Percentiles rank a stretch among this genome's conserved stretches.
phyloP scores from a whole-genome alignment of 2,113 vertebrate genomes.

The Vanacampus margaritifer region DNA sequence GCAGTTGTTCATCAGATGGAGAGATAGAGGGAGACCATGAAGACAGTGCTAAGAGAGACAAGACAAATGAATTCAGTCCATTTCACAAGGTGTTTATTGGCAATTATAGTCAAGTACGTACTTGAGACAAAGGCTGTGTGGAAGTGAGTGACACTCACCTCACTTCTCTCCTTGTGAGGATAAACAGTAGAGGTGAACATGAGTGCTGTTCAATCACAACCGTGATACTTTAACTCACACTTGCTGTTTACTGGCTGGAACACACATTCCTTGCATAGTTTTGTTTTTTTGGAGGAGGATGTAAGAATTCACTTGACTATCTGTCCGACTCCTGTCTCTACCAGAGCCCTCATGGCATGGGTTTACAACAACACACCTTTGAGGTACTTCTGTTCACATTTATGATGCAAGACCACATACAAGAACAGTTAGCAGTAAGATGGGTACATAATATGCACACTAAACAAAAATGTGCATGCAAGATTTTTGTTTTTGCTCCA shows the following conservation, averaged over 20 bases:
- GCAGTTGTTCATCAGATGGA: constrained; percentile 32
- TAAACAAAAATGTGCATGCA: neutral
- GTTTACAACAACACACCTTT: too few species aligned
- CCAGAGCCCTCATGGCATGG: neutral
- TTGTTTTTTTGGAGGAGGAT: constrained; percentile 7
- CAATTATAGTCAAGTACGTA: constrained; percentile 63
- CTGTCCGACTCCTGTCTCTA: neutral
- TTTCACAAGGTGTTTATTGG: constrained; percentile 57
- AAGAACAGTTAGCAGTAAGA: neutral
- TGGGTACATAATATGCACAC: neutral
- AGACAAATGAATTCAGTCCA: constrained; percentile 43
- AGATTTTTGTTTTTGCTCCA: neutral
- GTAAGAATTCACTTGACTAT: neutral
- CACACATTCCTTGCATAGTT: constrained; percentile 7
- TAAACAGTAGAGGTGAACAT: constrained; percentile 32
- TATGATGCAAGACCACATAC: neutral
- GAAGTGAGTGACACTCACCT: constrained; percentile 43
- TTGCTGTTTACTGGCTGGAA: neutral
- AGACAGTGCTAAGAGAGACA: constrained; percentile 31
- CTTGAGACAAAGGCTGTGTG: constrained; percentile 42
- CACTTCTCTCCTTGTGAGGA: constrained; percentile 28
- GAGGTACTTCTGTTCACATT: too few species aligned
- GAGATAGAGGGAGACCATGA: constrained; percentile 24
- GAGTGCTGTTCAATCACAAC: constrained; percentile 29
- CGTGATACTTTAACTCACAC: neutral